A percentile compares a stretch with the other conserved stretches of the same genome.
Evolutionary conservation across 2,888 invertebrate species (phyloP).

Genomic region (Leuctra nigra): DNA sequence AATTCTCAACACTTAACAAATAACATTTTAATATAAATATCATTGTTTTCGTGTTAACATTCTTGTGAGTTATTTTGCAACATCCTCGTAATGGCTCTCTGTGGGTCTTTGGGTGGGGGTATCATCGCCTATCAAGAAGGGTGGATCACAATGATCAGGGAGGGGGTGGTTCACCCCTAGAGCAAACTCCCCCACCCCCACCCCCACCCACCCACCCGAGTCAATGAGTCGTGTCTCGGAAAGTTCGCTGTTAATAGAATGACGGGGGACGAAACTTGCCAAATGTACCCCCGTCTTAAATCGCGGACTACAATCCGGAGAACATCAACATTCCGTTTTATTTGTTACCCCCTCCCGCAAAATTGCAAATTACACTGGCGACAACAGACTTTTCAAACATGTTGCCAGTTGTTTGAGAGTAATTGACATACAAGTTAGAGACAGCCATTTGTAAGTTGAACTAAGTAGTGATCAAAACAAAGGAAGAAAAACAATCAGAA

Average conservation of each 20-base stretch:
- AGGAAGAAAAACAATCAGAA: too few relatives aligned
- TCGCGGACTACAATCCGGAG: not conserved
- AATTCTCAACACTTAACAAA: too few relatives aligned
- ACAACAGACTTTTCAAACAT: constrained; percentile 7
- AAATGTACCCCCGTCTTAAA: not conserved
- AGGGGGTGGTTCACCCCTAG: not conserved
- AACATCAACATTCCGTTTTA: not conserved
- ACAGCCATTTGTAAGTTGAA: too few relatives aligned
- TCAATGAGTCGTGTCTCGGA: constrained; percentile 15
- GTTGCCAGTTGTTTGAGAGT: not conserved
- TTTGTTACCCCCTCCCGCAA: not conserved
- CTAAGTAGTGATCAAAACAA: too few relatives aligned
- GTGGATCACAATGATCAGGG: not conserved
- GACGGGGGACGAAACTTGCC: constrained; percentile 7
- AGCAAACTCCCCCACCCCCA: not conserved
- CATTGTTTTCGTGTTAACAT: too few relatives aligned
- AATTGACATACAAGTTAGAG: too few relatives aligned
- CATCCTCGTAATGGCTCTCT: too few relatives aligned
- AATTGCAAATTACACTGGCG: not conserved
- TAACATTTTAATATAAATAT: too few relatives aligned
- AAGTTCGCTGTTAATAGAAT: constrained; percentile 17
- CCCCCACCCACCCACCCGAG: not conserved
- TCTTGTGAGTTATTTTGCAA: too few relatives aligned
- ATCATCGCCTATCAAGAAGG: not conserved
- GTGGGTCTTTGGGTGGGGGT: too few relatives aligned